phyloP scores from a whole-genome alignment of 2,888 invertebrate species.

The Holacanthella duospinosa region DNA sequence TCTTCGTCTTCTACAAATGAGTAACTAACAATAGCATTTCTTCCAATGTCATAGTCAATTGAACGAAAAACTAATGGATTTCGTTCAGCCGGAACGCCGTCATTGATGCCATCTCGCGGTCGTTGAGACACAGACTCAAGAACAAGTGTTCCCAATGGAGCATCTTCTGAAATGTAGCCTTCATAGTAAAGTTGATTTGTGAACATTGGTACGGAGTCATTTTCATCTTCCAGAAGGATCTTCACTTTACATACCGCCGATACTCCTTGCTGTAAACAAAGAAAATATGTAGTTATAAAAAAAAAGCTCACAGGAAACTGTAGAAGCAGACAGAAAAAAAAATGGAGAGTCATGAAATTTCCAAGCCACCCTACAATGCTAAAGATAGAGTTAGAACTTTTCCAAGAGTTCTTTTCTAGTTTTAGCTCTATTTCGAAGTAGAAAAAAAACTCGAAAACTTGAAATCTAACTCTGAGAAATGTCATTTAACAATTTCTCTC shows the following conservation, averaged over 20 bases:
- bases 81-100: slow-evolving; percentile 11
- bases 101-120: not conserved
- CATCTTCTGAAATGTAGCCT: slow-evolving; percentile 67
- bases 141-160: slow-evolving; percentile 61
- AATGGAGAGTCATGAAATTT: too few relatives aligned
- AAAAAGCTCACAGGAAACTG: too few relatives aligned
- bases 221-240: slow-evolving; percentile 29
- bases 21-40: slow-evolving; percentile 72
- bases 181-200: slow-evolving; percentile 44
- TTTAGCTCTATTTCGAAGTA: too few relatives aligned
- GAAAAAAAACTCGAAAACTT: too few relatives aligned
- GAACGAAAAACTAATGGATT: slow-evolving; percentile 72
- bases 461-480: too few relatives aligned
- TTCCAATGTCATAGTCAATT: slow-evolving; percentile 71
- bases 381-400: too few relatives aligned
- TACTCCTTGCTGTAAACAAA: slow-evolving; percentile 26
- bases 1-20: slow-evolving; percentile 65
- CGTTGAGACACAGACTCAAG: slow-evolving; percentile 37
- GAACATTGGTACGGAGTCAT: slow-evolving; percentile 32
- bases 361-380: too few relatives aligned
- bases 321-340: too few relatives aligned
- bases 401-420: too few relatives aligned
- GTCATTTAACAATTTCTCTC: too few relatives aligned
- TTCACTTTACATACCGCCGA: slow-evolving; percentile 29
- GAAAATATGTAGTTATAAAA: not conserved